Evolutionary conservation across 2,888 invertebrate species (phyloP), one percentile per base, ranked within the genome.

Genomic region (Nezara viridula): DNA sequence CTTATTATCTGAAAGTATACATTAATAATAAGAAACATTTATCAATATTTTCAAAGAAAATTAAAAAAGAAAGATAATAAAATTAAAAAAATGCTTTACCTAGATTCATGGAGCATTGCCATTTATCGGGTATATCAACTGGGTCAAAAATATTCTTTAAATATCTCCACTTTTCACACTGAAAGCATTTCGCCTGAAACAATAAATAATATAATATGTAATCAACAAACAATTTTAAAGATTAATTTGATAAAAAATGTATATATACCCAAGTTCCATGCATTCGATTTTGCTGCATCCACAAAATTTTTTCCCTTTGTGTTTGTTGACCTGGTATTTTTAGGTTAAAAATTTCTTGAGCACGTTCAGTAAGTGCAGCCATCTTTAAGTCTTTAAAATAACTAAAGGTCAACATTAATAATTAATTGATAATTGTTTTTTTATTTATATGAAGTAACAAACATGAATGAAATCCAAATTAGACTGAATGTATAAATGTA

Each of bases 41-140:
- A n/a, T 32, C 7, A 6, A 60, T 4, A 60, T 60, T 16, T 27
- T 27, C 1, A 32, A 32, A 16, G 0, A 21, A 44, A 24, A 81
- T 37, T 77, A 44, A 81, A 44, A 73, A 47, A 40, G 27, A 81
- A 47, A 81, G 10, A 44, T 44, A 44, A 44, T 44, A 44, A 7
- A 44, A 44, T 7, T 9, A 88, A 27, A 24, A 37, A 52, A 60
- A 86, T 49, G 55, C 91, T 91, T 91, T 91, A 95, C 95, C 95
- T 91, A 93, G 92, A 92, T 95, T 95, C 94, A 95, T 94, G 66
- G 91, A 91, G 92, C 96, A 96, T 91, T 93, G 94, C 96, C 96
- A 96, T 89, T 93, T 92, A 3, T 93, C 92, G 0, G 95, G 95
- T 40, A 96, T 92, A 52, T 94, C 93, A 27, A 94, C 91, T 3